Evolutionary conservation across 1,140 invertebrate genomes (phyloP).

Genomic region (Philotrypesis tridentata): DNA sequence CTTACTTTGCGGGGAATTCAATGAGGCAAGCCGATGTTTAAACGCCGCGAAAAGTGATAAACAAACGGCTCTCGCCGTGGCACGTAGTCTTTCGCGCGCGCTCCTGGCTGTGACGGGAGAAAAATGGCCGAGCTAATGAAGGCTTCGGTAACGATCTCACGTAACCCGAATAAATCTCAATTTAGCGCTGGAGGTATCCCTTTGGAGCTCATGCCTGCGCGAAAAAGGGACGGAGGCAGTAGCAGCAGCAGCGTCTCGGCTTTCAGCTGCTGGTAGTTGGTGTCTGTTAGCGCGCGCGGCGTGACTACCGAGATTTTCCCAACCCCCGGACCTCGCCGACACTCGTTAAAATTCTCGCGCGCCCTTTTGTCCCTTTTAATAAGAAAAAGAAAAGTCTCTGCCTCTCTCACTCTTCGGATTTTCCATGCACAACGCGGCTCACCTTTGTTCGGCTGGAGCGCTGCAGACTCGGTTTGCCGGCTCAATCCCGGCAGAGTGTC

Average conservation of each 20-base stretch:
- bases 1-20: background rate
- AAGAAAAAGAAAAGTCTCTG: too few species aligned
- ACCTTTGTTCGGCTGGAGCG: slow-evolving; percentile 14
- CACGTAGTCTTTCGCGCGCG: background rate
- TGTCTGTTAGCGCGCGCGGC: background rate
- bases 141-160: slow-evolving; percentile 20
- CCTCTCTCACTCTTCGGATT: too few species aligned
- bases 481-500: slow-evolving; percentile 45
- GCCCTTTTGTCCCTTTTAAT: too few species aligned
- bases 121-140: background rate
- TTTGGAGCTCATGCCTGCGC: background rate
- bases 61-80: background rate
- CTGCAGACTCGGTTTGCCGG: background rate
- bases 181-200: slow-evolving; percentile 23
- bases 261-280: background rate
- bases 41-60: background rate
- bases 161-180: slow-evolving; percentile 47
- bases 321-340: too few species aligned
- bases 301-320: background rate
- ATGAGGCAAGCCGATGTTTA: background rate
- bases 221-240: background rate
- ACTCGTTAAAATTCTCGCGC: background rate
- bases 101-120: too few species aligned
- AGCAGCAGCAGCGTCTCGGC: background rate
- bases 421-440: too few species aligned